phyloP scores from a whole-genome alignment of 2,797 vertebrate genomes.

The Chaetodon trifasciatus region DNA sequence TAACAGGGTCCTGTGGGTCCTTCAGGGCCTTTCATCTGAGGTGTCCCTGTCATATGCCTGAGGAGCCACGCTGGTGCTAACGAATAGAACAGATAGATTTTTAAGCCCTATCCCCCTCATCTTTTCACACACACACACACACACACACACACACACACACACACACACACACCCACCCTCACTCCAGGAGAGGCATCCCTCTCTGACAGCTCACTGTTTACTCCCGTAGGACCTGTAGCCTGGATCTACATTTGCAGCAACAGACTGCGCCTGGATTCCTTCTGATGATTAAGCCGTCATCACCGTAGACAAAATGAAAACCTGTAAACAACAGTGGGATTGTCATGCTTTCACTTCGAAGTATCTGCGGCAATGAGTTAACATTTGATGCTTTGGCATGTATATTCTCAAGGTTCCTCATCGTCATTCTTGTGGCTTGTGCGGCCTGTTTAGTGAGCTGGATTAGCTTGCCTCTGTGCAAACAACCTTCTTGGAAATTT shows the following conservation, averaged over 20 bases:
- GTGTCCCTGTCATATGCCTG: constrained; percentile 75
- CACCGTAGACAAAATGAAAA: constrained; percentile 69
- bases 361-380: constrained; percentile 36
- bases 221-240: constrained; percentile 76
- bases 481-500: constrained; percentile 70
- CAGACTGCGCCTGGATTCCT: constrained; percentile 56
- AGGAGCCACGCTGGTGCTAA: constrained; percentile 68
- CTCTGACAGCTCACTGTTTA: constrained; percentile 79
- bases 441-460: constrained; percentile 65
- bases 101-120: constrained; percentile 28
- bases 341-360: constrained; percentile 41
- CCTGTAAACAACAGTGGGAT: constrained; percentile 40
- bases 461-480: constrained; percentile 73
- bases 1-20: constrained; percentile 76
- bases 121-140: constrained; percentile 14
- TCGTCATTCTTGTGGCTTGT: constrained; percentile 55
- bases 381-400: constrained; percentile 18
- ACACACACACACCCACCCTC: constrained; percentile 24
- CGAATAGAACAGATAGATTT: constrained; percentile 69
- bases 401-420: constrained; percentile 56
- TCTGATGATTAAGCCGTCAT: constrained; percentile 68
- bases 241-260: constrained; percentile 73
- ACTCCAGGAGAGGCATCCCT: constrained; percentile 63
- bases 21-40: constrained; percentile 62
- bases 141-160: constrained; percentile 13